Evolutionary conservation across 2,797 vertebrate species (phyloP).

Genomic region (Syngnathus acus): DNA sequence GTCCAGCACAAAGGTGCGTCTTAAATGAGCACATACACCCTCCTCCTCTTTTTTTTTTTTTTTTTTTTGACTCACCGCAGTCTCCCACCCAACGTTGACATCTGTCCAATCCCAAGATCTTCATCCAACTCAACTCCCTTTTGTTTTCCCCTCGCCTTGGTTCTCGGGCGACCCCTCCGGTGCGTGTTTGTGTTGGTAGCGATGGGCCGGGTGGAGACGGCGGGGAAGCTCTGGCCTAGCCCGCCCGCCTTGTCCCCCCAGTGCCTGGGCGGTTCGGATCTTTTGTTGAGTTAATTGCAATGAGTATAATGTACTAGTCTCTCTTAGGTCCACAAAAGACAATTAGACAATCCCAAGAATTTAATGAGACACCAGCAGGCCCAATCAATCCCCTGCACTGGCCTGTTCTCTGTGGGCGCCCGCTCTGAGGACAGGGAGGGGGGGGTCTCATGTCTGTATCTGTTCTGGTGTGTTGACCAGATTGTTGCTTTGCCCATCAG

Average conservation of each 20-base stretch:
- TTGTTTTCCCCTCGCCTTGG: constrained; percentile 58
- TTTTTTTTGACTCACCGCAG: constrained; percentile 46
- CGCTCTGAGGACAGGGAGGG: constrained; percentile 45
- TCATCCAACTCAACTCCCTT: constrained; percentile 35
- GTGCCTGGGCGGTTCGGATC: constrained; percentile 94
- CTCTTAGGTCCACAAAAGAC: constrained; percentile 96
- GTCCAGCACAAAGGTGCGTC: constrained; percentile 99
- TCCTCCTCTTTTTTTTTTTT: constrained; percentile 73
- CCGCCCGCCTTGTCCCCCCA: constrained; percentile 59
- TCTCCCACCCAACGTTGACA: constrained; percentile 90
- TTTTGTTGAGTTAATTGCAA: constrained; percentile 99
- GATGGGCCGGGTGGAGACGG: constrained; percentile 46
- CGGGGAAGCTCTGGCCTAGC: constrained; percentile 5
- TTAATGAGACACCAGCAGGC: constrained; percentile 97
- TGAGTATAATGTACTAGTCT: constrained; percentile 99
- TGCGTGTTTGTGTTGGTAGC: constrained; percentile 58
- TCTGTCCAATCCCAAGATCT: constrained; percentile 95
- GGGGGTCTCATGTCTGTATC: constrained; percentile 38
- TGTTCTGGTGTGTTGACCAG: constrained; percentile 52
- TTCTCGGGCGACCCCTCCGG: constrained; percentile 45
- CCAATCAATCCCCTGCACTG: constrained; percentile 60
- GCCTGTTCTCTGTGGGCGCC: constrained; percentile 59
- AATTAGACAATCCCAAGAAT: constrained; percentile 99
- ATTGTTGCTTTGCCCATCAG: constrained; percentile 56
- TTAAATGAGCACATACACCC: constrained; percentile 99